Percentiles rank a stretch among this genome's conserved stretches.
Conservation (phyloP, 2,888 invertebrate genomes). For the Amiota minor region DNA sequence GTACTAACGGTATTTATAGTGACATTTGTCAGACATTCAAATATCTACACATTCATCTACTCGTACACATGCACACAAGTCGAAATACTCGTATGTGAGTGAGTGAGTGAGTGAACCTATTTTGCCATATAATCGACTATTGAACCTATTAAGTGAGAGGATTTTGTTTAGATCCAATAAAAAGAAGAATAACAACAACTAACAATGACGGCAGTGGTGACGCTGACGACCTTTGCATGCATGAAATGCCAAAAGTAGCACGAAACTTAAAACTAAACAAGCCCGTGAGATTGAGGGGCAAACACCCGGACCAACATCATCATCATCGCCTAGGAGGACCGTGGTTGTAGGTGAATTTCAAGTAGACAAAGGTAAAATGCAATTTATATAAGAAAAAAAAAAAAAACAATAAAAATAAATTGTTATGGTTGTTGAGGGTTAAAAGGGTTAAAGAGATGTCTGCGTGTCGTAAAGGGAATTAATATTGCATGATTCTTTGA, state of each 20-base stretch:
- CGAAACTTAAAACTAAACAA: neutral
- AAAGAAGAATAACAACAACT: slow-evolving; percentile 39
- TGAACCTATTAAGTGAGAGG: slow-evolving; percentile 54
- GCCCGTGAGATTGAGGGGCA: no score
- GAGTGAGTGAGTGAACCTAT: slow-evolving; percentile 38
- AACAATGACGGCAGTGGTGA: slow-evolving; percentile 49
- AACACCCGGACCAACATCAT: no score
- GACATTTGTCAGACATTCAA: neutral
- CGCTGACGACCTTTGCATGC: neutral
- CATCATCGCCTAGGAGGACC: no score
- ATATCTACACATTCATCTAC: slow-evolving; percentile 7
- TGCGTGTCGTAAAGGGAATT: no score
- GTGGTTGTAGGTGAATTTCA: no score
- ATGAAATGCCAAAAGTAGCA: slow-evolving; percentile 16
- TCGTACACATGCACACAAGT: slow-evolving; percentile 46
- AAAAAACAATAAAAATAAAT: no score
- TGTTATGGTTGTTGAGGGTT: no score
- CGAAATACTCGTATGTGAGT: neutral
- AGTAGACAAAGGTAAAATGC: no score
- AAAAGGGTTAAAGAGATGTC: no score
- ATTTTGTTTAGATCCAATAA: slow-evolving; percentile 56
- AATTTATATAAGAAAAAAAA: no score
- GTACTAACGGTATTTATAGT: no score
- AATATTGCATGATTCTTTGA: no score
- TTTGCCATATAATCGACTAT: slow-evolving; percentile 61